Conservation (phyloP, 2,888 invertebrate genomes). For the Pandemis heparana region DNA sequence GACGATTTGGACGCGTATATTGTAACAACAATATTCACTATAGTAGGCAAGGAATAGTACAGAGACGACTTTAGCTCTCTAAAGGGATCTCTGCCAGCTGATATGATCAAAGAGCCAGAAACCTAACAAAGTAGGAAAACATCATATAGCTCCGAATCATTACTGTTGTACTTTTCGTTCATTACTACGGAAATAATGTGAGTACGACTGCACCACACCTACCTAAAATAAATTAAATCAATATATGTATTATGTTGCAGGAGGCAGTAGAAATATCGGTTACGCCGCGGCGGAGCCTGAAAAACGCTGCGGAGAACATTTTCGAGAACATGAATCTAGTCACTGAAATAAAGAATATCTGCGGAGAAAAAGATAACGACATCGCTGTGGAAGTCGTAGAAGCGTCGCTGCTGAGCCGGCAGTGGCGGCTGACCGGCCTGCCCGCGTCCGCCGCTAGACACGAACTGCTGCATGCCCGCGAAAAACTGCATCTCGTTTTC, state of each 20-base stretch:
- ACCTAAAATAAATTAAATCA: not conserved
- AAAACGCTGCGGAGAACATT: slow-evolving; percentile 62
- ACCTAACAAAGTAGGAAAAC: no score
- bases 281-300: slow-evolving; percentile 81
- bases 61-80: no score
- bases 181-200: not conserved
- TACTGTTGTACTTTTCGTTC: no score
- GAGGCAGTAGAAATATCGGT: slow-evolving; percentile 86
- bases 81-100: no score
- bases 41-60: no score
- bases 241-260: slow-evolving; percentile 54
- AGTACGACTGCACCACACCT: not conserved
- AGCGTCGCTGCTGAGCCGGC: slow-evolving; percentile 86
- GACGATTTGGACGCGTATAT: no score
- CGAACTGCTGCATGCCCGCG: slow-evolving; percentile 65
- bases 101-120: no score
- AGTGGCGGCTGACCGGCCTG: slow-evolving; percentile 84
- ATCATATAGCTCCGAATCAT: no score
- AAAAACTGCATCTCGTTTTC: slow-evolving; percentile 73
- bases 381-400: slow-evolving; percentile 85
- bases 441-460: slow-evolving; percentile 59
- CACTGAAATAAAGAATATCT: slow-evolving; percentile 89
- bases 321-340: slow-evolving; percentile 88
- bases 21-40: no score
- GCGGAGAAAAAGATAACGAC: slow-evolving; percentile 87